A percentile compares a stretch with the other conserved stretches of the same genome.
Evolutionary conservation across 2,113 vertebrate species (phyloP).

Genomic region (Miniopterus natalensis): DNA sequence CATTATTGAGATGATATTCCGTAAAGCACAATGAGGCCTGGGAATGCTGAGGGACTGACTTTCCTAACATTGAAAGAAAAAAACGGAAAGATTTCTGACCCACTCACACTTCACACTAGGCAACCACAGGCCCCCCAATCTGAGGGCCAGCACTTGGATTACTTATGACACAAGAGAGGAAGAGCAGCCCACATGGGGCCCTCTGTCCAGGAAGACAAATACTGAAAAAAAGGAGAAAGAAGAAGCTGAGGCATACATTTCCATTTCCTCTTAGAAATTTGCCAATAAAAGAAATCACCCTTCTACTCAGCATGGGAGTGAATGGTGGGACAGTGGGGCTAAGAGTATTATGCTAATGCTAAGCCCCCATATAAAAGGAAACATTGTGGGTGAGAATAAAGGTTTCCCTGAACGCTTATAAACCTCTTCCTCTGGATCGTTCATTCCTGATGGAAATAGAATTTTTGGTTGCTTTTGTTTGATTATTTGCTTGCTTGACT

Average conservation of each 20-base stretch:
- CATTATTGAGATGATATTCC: not conserved
- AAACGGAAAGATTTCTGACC: not conserved
- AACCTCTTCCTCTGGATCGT: not conserved
- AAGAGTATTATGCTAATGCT: not conserved
- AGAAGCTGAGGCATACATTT: not conserved
- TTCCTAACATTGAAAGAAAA: not conserved
- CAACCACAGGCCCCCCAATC: not conserved
- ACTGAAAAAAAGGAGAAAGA: not conserved
- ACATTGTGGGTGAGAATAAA: not conserved
- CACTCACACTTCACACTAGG: not conserved
- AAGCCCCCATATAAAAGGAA: not conserved
- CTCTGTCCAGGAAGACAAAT: not conserved
- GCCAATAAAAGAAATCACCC: not conserved
- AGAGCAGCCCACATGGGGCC: too few species aligned
- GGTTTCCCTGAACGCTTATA: not conserved
- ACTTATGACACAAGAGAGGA: not conserved
- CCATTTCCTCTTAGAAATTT: not conserved
- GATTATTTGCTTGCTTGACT: not conserved
- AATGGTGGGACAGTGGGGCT: not conserved
- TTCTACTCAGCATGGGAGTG: not conserved
- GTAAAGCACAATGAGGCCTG: not conserved
- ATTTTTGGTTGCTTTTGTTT: not conserved
- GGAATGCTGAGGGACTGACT: fast-evolving
- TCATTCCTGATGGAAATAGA: not conserved
- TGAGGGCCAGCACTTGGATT: not conserved